Evolutionary conservation across 1,140 invertebrate genomes (phyloP).

Genomic region (Tetramorium simillimum): DNA sequence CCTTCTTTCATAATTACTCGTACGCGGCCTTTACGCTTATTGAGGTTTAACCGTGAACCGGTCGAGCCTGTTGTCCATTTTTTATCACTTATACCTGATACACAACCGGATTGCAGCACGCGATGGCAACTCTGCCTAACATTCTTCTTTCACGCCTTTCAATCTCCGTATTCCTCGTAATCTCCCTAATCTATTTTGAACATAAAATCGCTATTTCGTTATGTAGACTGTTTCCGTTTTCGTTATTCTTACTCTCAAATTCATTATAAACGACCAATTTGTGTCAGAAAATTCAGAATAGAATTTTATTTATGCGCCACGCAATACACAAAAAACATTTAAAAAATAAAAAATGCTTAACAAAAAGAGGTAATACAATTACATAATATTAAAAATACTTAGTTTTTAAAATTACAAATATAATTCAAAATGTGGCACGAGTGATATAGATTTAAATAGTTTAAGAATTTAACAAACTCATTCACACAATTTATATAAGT

Average conservation of each 20-base stretch:
- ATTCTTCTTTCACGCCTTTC: conserved; percentile 27
- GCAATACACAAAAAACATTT: background rate
- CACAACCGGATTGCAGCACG: conserved; percentile 79
- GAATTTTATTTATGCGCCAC: background rate
- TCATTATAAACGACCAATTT: background rate
- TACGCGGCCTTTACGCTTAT: conserved; percentile 80
- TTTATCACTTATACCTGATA: conserved; percentile 80
- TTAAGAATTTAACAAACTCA: background rate
- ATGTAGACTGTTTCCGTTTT: background rate
- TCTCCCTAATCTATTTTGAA: conserved; percentile 27
- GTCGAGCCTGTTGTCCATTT: conserved; percentile 80
- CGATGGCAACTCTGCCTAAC: conserved; percentile 65
- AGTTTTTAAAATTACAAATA: background rate
- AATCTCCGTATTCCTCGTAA: conserved; percentile 1
- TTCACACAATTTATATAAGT: background rate
- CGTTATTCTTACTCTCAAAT: background rate
- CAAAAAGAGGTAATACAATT: background rate
- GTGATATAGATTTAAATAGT: background rate
- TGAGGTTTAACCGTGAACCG: conserved; percentile 78
- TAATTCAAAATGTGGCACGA: background rate
- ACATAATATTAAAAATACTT: background rate
- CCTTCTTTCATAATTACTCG: conserved; percentile 79
- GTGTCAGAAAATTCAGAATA: background rate
- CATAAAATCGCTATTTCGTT: conserved; percentile 61
- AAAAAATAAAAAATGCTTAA: background rate